Evolutionary conservation across 2,113 vertebrate genomes (phyloP), one percentile per base, ranked within the genome.

Genomic region (Sardina pilchardus): DNA sequence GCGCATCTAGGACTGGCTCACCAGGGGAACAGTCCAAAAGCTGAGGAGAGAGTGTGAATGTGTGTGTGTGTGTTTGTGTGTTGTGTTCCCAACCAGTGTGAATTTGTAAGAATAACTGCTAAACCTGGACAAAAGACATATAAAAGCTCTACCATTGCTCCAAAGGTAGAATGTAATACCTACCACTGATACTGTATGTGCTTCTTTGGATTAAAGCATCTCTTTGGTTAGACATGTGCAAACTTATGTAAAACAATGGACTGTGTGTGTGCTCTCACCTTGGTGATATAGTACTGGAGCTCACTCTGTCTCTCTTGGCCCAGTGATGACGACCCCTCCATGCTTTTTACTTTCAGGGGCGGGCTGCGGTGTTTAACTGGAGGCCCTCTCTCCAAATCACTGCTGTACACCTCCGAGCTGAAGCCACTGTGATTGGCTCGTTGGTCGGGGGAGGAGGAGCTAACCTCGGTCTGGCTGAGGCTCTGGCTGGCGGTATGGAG

Each of bases 261-360:
- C 21, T 71, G 24, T 63, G 63, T 71, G n/a, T n/a, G n/a, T 5
- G 16, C 10, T 71, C 71, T 19, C 44, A 90, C 87, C 89, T 90
- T 90, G 19, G 86, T 59, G 16, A 90, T 85, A 71, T 88, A 90
- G 67, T 86, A 88, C 84, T 90, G 86, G 67, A 90, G 88, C 34
- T 90, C 89, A 50, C 17, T 88, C 83, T 87, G 87, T 86, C 87
- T 42, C 4, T 88, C 87, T 16, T 84, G 84, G 56, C 67, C 36
- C 26, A 36, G 4, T 36, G 71, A 78, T 12, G 30, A 78, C 1
- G 34, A 34, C 34, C 71, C 30, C 34, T 34, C 26, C 12, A 34
- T 12, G 16, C 2, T 36, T 83, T 44, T 56, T 4, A 16, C 50
- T 82, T 45, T 87, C 78, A 43, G 6, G 59, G 84, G 83, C 42